These are phyloP conservation scores for Diglossa brunneiventris DNA, from an alignment of 2,113 vertebrate species.

Conservation along the genomic window DNA sequence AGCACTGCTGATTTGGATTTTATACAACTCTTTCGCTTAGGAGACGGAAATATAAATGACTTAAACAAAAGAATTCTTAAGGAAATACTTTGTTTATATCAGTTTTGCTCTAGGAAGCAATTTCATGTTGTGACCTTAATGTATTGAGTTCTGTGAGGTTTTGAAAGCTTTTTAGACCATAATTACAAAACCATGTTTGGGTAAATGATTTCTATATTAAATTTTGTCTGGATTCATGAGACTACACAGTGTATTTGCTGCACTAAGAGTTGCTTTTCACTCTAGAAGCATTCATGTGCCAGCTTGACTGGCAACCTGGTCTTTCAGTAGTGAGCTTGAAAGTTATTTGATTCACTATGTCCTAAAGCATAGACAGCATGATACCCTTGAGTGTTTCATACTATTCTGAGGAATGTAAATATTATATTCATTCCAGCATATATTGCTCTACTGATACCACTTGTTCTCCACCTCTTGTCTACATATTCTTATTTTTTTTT, in stretches of 20 bases:
- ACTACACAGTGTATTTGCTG: not conserved
- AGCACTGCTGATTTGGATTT: not conserved
- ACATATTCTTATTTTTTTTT: not conserved
- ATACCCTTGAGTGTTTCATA: not conserved
- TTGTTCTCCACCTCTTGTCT: not conserved
- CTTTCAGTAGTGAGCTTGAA: not conserved
- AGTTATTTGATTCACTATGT: not conserved
- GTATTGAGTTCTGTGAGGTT: not conserved
- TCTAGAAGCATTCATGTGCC: not conserved
- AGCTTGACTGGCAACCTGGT: not conserved
- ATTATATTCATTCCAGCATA: not conserved
- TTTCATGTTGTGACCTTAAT: not conserved
- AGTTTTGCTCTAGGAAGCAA: not conserved
- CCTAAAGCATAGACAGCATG: not conserved
- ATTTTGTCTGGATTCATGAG: not conserved
- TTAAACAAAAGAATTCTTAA: not conserved
- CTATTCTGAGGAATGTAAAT: not conserved
- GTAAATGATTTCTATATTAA: not conserved
- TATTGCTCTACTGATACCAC: not conserved
- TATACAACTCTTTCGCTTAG: not conserved
- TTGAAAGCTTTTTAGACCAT: not conserved
- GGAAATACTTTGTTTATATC: not conserved
- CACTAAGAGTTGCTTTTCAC: not conserved
- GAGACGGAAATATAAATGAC: not conserved
- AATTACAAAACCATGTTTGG: not conserved